Evolutionary conservation across 2,888 invertebrate species (phyloP).

Genomic region (Agrotis segetum): DNA sequence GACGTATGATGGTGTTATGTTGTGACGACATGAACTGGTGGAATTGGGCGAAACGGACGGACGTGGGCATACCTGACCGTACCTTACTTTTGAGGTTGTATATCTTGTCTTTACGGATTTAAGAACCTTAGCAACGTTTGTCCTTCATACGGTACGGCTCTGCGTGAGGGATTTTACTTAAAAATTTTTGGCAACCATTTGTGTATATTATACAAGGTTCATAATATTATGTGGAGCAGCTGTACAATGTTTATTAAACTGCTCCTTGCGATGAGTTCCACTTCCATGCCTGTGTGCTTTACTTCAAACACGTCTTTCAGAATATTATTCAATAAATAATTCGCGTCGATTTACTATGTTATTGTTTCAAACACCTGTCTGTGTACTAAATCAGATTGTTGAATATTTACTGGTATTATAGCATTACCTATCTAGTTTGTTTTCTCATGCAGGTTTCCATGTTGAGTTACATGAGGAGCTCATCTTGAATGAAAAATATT

Average conservation of each 20-base stretch:
- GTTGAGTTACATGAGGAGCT: neutral
- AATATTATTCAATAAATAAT: conserved; percentile 20
- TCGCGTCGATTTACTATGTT: neutral
- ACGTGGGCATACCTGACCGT: conserved; percentile 51
- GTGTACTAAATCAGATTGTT: neutral
- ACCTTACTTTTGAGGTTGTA: conserved; percentile 31
- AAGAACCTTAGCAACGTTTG: neutral
- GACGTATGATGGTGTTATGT: conserved; percentile 35
- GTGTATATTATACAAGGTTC: conserved; percentile 18
- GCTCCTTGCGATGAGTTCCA: neutral
- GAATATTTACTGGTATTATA: neutral
- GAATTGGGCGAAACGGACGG: conserved; percentile 65
- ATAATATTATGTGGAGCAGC: conserved; percentile 40
- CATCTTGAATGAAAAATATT: conserved; percentile 5
- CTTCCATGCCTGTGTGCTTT: neutral
- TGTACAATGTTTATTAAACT: conserved; percentile 27
- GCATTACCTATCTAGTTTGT: neutral
- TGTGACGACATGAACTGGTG: conserved; percentile 55
- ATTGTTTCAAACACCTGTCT: neutral
- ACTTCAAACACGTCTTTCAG: neutral
- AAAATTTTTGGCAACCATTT: conserved; percentile 1
- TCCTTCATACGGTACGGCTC: conserved; percentile 2
- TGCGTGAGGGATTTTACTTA: neutral
- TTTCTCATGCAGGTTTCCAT: neutral
- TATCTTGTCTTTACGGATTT: conserved; percentile 2